Conservation (phyloP, 2,113 vertebrate species). For the Eubucco bourcierii region DNA sequence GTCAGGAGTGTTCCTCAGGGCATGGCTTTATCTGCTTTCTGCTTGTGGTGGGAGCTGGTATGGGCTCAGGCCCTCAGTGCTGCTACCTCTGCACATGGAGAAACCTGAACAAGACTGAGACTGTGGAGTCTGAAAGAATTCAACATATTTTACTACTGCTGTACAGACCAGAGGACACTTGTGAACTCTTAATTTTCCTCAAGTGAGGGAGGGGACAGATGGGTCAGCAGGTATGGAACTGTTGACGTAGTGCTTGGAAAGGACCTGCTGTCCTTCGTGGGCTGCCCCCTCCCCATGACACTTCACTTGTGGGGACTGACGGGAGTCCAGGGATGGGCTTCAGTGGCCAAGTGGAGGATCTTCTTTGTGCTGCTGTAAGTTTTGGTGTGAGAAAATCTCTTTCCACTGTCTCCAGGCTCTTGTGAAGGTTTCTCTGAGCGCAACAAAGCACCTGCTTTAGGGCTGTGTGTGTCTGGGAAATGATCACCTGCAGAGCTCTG, state of each 20-base stretch:
- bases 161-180: background rate
- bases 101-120: background rate
- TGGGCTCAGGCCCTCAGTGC: background rate
- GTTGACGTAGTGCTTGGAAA: background rate
- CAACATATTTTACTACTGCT: background rate
- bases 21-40: background rate
- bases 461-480: background rate
- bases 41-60: background rate
- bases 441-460: background rate
- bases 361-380: accelerated
- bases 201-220: background rate
- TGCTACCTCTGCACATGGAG: accelerated
- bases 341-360: background rate
- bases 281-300: background rate
- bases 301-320: accelerated
- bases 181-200: background rate
- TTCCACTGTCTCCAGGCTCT: background rate
- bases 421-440: background rate
- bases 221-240: background rate
- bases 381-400: background rate
- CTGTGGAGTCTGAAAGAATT: too few species aligned
- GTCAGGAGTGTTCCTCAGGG: background rate
- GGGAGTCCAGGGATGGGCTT: background rate
- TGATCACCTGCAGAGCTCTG: background rate
- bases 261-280: background rate